These are phyloP conservation scores for Anas acuta DNA, from an alignment of 2,797 vertebrate genomes.

Conservation along the genomic window DNA sequence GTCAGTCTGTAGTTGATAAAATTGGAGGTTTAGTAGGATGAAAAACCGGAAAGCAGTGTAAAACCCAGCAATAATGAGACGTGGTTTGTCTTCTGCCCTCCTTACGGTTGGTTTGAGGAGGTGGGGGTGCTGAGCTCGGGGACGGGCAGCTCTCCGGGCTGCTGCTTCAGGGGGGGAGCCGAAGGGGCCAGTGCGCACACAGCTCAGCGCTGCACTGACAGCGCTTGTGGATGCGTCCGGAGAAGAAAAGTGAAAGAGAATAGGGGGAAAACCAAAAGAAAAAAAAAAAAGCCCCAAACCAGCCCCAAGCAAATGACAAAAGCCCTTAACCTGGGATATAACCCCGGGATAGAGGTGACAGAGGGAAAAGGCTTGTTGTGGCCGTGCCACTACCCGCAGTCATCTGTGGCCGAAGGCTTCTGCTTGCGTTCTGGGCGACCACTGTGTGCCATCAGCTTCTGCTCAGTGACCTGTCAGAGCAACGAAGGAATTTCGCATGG, in stretches of 20 bases:
- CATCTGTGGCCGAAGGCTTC: slow-evolving; percentile 56
- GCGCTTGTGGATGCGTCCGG: not conserved
- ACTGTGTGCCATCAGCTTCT: slow-evolving; percentile 77
- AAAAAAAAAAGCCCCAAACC: not conserved
- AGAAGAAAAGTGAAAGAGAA: not conserved
- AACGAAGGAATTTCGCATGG: slow-evolving; percentile 82
- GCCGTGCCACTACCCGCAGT: slow-evolving; percentile 15
- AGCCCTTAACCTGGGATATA: not conserved
- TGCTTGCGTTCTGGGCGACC: slow-evolving; percentile 37
- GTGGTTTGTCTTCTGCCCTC: not conserved
- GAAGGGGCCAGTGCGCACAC: not conserved
- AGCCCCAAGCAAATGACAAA: not conserved
- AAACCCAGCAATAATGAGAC: not conserved
- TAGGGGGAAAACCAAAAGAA: not conserved
- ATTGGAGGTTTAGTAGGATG: not conserved
- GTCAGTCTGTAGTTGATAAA: not conserved
- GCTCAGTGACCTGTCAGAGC: slow-evolving; percentile 85
- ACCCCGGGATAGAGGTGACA: not conserved
- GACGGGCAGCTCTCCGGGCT: not conserved
- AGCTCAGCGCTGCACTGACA: not conserved
- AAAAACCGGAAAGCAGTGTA: not conserved
- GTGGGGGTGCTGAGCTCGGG: not conserved
- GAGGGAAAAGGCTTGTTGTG: not conserved
- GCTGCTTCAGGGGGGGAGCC: not conserved
- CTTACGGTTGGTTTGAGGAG: not conserved